Evolutionary conservation across 2,797 vertebrate genomes (phyloP), one percentile per base, ranked within the genome.

Genomic region (Ciconia nigra): DNA sequence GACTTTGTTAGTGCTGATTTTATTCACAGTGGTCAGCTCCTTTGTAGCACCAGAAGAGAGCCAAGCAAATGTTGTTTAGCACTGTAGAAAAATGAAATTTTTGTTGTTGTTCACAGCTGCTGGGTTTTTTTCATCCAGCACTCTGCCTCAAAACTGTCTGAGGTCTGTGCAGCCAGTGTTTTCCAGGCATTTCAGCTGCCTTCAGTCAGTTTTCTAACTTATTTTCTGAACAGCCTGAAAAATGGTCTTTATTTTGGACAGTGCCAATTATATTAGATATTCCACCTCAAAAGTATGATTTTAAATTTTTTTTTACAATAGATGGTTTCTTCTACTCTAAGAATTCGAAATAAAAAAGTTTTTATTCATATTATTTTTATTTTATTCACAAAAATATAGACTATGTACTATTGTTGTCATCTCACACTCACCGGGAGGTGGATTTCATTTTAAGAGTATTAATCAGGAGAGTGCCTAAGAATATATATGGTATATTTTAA

Each of bases 391-490:
- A 51, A 83, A 65, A 49, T 39, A 33, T 10, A 11, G 10, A 16
- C 1, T 22, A 14, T 24, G 2, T 20, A 5, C 4, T 49, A 3
- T 10, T 3, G 0, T 42, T 76, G 5, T 44, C 21, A 41, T 4
- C 7, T 77, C 33, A 18, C 17, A 37, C 3, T 46, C 33, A 39
- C 35, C 7, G 51, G 49, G 7, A 52, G 17, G 1, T 33, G 5
- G 7, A 59, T 65, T 70, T 80, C 4, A 54, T 41, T 80, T 67
- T 14, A 35, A 21, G 7, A 63, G 1, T 9, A 33, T 13, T 37
- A n/a, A 41, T 69, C 12, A 55, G 13, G 5, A 8, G 4, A 63
- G 5, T 33, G 8, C 5, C 25, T 71, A 29, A 65, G n/a, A 47
- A 87, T 31, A 25, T 15, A 26, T 1, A 0, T 10, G 5, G 8